Conservation (phyloP, 1,140 invertebrate genomes). For the Drosophila micromelanica region DNA sequence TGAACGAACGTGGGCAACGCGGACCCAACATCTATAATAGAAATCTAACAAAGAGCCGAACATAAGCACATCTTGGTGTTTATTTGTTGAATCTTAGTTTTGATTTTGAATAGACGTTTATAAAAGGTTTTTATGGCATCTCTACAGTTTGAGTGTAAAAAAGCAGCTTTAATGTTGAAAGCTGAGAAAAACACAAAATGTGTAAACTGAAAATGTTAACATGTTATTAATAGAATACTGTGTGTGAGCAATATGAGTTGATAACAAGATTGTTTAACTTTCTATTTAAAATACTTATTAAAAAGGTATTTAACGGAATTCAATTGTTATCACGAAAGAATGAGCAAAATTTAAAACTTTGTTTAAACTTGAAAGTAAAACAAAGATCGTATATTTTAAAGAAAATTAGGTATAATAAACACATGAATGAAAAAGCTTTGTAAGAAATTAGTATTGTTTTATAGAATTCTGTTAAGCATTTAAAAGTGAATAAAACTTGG, state of each 20-base stretch:
- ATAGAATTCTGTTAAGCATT: neutral
- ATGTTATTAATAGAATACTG: neutral
- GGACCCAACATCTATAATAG: constrained; percentile 45
- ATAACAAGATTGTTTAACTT: neutral
- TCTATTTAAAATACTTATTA: neutral
- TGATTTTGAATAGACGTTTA: constrained; percentile 2
- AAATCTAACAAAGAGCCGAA: constrained; percentile 35
- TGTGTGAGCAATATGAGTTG: neutral
- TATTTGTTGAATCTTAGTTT: neutral
- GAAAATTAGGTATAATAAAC: constrained; percentile 1
- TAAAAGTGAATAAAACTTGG: neutral
- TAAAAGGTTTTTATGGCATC: neutral
- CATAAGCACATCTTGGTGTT: neutral
- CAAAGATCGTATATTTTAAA: neutral
- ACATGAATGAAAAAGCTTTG: neutral
- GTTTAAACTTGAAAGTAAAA: constrained; percentile 1
- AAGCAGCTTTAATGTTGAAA: neutral
- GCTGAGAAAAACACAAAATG: neutral
- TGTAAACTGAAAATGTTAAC: neutral
- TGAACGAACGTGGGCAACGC: constrained; percentile 5
- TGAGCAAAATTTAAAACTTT: neutral
- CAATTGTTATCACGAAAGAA: neutral
- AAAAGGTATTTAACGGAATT: no score
- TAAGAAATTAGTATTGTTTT: neutral
- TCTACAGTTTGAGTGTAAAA: neutral